These are phyloP conservation scores for Eidolon helvum DNA, from an alignment of 2,113 vertebrate species.

Conservation along the genomic window DNA sequence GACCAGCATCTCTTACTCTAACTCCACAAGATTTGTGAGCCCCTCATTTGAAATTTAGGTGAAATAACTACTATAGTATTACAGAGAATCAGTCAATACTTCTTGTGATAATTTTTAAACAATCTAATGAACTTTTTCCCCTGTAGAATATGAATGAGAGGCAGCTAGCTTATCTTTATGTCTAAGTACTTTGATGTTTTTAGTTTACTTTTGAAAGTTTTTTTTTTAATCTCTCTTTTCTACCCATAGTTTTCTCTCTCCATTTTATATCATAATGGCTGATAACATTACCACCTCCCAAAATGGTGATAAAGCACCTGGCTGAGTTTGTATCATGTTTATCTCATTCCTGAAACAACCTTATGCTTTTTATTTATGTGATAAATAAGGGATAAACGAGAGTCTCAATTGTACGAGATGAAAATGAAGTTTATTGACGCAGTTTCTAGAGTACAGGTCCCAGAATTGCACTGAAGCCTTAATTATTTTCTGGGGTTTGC, in stretches of 20 bases:
- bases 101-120: background rate
- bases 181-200: background rate
- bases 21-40: background rate
- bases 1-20: background rate
- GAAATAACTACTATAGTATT: background rate
- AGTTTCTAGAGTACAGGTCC: slow-evolving; percentile 50
- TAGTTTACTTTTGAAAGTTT: background rate
- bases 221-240: background rate
- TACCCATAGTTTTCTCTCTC: background rate
- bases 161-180: background rate
- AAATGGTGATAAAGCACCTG: slow-evolving; percentile 64
- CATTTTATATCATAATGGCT: slow-evolving; percentile 29
- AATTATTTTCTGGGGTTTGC: slow-evolving; percentile 66
- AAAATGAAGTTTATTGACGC: slow-evolving; percentile 38
- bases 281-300: slow-evolving; percentile 40
- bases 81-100: background rate
- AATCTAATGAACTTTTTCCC: background rate
- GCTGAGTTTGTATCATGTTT: slow-evolving; percentile 47
- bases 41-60: background rate
- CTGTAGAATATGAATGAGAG: background rate
- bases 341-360: slow-evolving; percentile 18
- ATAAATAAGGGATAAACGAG: slow-evolving; percentile 21
- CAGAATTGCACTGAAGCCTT: slow-evolving; percentile 49
- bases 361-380: slow-evolving; percentile 36
- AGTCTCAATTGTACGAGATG: background rate